These are phyloP conservation scores for Synanthedon myopaeformis DNA, from an alignment of 2,888 invertebrate species.

Conservation along the genomic window DNA sequence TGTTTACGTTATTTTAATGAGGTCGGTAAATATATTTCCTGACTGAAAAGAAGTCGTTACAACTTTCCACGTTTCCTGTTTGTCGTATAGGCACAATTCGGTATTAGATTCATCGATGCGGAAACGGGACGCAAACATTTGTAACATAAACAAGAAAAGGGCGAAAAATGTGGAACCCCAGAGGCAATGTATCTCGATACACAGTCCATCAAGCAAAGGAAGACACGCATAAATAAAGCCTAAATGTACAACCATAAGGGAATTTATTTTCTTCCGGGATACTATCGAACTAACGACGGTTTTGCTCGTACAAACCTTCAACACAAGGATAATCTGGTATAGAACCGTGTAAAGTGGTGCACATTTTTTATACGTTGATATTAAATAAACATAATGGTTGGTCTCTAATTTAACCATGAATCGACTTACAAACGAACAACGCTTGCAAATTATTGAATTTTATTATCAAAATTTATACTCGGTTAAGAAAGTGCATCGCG, in stretches of 20 bases:
- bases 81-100: slow-evolving; percentile 4
- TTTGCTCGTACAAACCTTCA: background rate
- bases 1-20: slow-evolving; percentile 3
- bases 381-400: no score
- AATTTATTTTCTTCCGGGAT: slow-evolving; percentile 12
- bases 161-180: slow-evolving; percentile 16
- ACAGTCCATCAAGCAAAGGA: slow-evolving; percentile 16
- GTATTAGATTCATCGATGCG: slow-evolving; percentile 6
- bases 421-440: no score
- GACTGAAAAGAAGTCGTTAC: background rate
- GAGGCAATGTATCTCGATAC: slow-evolving; percentile 16
- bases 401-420: no score
- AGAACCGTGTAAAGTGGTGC: no score
- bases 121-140: slow-evolving; percentile 22
- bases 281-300: background rate
- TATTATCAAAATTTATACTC: no score
- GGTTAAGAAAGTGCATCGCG: no score
- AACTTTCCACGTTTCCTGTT: slow-evolving; percentile 7
- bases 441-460: no score
- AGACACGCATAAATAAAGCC: slow-evolving; percentile 15
- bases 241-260: slow-evolving; percentile 8
- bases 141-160: slow-evolving; percentile 15
- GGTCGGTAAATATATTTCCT: background rate
- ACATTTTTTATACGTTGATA: no score
- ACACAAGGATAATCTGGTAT: background rate